Percentiles rank a stretch among this genome's conserved stretches.
These are phyloP conservation scores for Gibbula magus DNA, from an alignment of 2,888 invertebrate genomes.

Conservation along the genomic window DNA sequence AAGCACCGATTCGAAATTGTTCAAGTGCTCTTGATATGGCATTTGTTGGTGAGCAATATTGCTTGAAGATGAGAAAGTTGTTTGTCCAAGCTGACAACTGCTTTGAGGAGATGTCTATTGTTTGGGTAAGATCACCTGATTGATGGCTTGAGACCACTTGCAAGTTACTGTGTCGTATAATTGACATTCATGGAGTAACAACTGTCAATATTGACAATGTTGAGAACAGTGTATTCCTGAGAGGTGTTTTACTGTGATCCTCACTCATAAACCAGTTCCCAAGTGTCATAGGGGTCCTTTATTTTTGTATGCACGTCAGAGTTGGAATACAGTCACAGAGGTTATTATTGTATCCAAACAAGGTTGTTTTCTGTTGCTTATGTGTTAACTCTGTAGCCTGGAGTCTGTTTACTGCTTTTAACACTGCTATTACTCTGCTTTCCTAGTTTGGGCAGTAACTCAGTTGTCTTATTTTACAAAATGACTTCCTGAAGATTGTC, in stretches of 20 bases:
- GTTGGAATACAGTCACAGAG: slow-evolving; percentile 15
- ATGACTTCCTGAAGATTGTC: background rate
- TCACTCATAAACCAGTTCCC: slow-evolving; percentile 15
- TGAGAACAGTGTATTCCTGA: background rate
- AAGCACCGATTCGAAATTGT: no score
- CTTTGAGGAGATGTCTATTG: no score
- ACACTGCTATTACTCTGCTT: background rate
- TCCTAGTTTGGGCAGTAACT: background rate
- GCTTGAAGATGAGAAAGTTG: no score
- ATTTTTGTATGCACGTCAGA: slow-evolving; percentile 13
- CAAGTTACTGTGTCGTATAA: no score
- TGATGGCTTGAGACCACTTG: no score
- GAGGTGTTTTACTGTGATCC: background rate
- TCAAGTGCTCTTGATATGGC: no score
- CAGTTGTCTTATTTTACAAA: background rate
- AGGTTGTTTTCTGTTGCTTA: background rate
- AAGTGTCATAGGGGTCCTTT: slow-evolving; percentile 17
- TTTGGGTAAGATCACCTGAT: no score
- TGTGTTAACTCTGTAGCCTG: background rate
- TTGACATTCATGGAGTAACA: no score
- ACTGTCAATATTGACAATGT: no score
- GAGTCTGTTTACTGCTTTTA: background rate
- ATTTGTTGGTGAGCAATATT: no score
- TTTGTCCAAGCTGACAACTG: no score
- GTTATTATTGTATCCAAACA: slow-evolving; percentile 1